phyloP scores from a whole-genome alignment of 2,113 vertebrate species.

The Solea solea region DNA sequence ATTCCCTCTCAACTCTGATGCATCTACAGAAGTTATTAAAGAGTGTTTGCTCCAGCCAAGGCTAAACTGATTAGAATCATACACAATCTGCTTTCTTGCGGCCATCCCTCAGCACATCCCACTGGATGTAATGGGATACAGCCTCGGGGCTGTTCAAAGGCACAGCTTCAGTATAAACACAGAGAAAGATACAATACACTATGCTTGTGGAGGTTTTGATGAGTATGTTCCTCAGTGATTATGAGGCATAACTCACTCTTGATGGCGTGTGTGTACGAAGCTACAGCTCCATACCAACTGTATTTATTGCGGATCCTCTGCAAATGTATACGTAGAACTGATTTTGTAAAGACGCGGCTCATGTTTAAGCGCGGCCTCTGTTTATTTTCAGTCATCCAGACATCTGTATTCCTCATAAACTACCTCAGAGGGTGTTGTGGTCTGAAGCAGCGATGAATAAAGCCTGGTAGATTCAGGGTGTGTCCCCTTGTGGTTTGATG shows the following conservation, averaged over 20 bases:
- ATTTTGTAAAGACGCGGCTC: slow-evolving; percentile 44
- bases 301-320: slow-evolving; percentile 31
- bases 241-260: not conserved
- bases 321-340: slow-evolving; percentile 27
- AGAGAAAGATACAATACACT: slow-evolving; percentile 11
- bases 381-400: slow-evolving; percentile 63
- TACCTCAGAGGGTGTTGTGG: slow-evolving; percentile 64
- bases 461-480: slow-evolving; percentile 53
- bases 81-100: slow-evolving; percentile 33
- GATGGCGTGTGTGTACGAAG: not conserved
- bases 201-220: slow-evolving; percentile 51
- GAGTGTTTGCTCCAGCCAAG: slow-evolving; percentile 46
- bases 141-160: slow-evolving; percentile 54
- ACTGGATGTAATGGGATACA: slow-evolving; percentile 65
- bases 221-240: slow-evolving; percentile 29
- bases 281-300: not conserved
- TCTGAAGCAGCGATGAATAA: slow-evolving; percentile 56
- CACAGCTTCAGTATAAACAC: slow-evolving; percentile 50
- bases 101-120: slow-evolving; percentile 49
- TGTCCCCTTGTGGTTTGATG: slow-evolving; percentile 57
- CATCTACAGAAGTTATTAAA: slow-evolving; percentile 65
- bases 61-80: slow-evolving; percentile 71
- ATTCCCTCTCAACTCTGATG: slow-evolving; percentile 68
- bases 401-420: slow-evolving; percentile 71
- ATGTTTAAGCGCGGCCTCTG: slow-evolving; percentile 56